Conservation (phyloP, 2,888 invertebrate species). For the Diarsia brunnea region DNA sequence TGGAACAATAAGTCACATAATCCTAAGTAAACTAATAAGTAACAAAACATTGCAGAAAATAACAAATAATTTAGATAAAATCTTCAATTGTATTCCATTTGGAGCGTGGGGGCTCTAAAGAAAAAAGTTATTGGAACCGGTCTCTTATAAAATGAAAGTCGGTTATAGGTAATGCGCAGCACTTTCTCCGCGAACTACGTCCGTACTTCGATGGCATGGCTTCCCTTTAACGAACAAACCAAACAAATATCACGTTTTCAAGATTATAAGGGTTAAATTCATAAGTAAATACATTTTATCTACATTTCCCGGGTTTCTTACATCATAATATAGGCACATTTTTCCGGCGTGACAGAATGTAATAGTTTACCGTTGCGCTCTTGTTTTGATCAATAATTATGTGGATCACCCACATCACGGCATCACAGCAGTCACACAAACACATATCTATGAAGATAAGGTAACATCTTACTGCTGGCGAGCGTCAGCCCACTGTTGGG, state of each 20-base stretch:
- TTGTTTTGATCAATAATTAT: neutral
- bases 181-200: slow-evolving; percentile 82
- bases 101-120: slow-evolving; percentile 54
- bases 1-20: neutral
- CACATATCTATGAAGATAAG: neutral
- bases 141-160: slow-evolving; percentile 84
- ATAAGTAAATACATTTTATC: neutral
- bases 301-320: neutral
- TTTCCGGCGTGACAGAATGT: neutral
- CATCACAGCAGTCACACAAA: neutral
- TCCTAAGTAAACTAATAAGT: neutral
- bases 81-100: slow-evolving; percentile 31
- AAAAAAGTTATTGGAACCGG: slow-evolving; percentile 79
- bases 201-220: slow-evolving; percentile 55
- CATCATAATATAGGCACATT: neutral
- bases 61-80: too few species aligned
- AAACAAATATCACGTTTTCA: neutral
- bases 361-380: slow-evolving; percentile 1
- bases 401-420: neutral
- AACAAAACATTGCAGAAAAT: slow-evolving; percentile 8
- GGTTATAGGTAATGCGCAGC: slow-evolving; percentile 77
- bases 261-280: neutral
- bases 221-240: slow-evolving; percentile 29
- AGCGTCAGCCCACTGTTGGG: neutral
- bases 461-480: neutral